Evolutionary conservation across 2,888 invertebrate genomes (phyloP), one percentile per base, ranked within the genome.

Genomic region (Andricus quercusramuli): DNA sequence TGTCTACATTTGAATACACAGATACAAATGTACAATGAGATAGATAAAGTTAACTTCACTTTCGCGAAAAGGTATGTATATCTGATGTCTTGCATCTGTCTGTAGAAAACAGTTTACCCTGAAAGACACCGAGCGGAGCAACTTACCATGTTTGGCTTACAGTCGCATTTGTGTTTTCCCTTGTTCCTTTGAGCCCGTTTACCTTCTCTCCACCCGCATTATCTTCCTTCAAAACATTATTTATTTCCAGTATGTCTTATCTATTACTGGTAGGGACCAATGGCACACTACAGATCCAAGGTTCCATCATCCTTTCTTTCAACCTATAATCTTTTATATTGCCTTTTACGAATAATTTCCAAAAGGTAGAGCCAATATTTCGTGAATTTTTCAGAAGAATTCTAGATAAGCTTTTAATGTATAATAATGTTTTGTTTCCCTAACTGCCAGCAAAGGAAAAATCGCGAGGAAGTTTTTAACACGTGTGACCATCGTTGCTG

Each of bases 131-230:
- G 68, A 79, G 32, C 67, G 15, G 22, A 68, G 80, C 82, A 82
- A 78, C 81, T 68, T 82, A 80, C 83, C 83, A 82, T 83, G 80
- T 83, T 80, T 82, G 82, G 83, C 68, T 66, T 79, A 56, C 76
- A 78, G 37, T 70, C 29, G 79, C 79, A 25, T 32, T 74, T 79
- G 70, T 80, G 76, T 74, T 82, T 62, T 81, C 76, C 80, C 79
- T 74, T 66, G 65, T 67, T 77, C 41, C 79, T 51, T 22, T 25
- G 62, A 64, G 74, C 65, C 78, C 65, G 56, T 56, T 74, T 32
- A 74, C 74, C 74, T 37, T 56, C 78, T 79, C 25, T 20, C 76
- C 79, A 41, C 56, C 51, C 51, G 47, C 32, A 64, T 25, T 74
- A 47, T 76, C 79, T 78, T 22, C 51, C 22, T 25, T 62, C 32